A percentile compares a stretch with the other conserved stretches of the same genome.
Conservation (phyloP, 2,888 invertebrate species). For the Phrixothrix hirtus region DNA sequence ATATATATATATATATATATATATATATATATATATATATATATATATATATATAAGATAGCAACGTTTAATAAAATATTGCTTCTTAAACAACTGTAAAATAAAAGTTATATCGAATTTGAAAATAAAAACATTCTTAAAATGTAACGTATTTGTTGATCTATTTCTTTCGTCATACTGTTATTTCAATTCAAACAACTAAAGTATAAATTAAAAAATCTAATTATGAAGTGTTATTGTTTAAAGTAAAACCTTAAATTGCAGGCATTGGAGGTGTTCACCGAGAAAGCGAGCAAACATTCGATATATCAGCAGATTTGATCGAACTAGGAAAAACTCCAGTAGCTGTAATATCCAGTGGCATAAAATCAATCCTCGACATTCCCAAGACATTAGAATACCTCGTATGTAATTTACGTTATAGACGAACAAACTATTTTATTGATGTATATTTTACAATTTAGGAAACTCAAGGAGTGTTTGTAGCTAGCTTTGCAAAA, state of each 20-base stretch:
- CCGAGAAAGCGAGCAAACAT: slow-evolving; percentile 78
- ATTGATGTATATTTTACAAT: slow-evolving; percentile 22
- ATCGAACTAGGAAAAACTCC: slow-evolving; percentile 85
- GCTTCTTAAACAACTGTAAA: too few species aligned
- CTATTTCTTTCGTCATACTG: too few species aligned
- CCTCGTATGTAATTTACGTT: slow-evolving; percentile 76
- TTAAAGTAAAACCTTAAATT: slow-evolving; percentile 1
- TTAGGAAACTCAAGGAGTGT: slow-evolving; percentile 94
- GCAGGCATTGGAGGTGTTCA: slow-evolving; percentile 89
- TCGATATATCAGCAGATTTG: slow-evolving; percentile 95
- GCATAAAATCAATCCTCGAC: slow-evolving; percentile 96
- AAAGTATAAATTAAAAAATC: too few species aligned
- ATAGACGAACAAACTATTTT: slow-evolving; percentile 19
- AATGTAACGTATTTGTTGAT: too few species aligned
- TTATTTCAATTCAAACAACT: too few species aligned
- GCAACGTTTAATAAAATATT: too few species aligned
- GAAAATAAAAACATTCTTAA: too few species aligned
- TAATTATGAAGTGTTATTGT: not conserved
- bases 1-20: too few species aligned
- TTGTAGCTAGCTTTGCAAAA: slow-evolving; percentile 78
- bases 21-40: too few species aligned
- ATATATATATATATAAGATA: too few species aligned
- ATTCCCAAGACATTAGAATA: slow-evolving; percentile 92
- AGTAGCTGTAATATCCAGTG: slow-evolving; percentile 91
- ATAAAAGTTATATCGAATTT: too few species aligned